Evolutionary conservation across 2,113 vertebrate genomes (phyloP).

Genomic region (Chaetodon auriga): DNA sequence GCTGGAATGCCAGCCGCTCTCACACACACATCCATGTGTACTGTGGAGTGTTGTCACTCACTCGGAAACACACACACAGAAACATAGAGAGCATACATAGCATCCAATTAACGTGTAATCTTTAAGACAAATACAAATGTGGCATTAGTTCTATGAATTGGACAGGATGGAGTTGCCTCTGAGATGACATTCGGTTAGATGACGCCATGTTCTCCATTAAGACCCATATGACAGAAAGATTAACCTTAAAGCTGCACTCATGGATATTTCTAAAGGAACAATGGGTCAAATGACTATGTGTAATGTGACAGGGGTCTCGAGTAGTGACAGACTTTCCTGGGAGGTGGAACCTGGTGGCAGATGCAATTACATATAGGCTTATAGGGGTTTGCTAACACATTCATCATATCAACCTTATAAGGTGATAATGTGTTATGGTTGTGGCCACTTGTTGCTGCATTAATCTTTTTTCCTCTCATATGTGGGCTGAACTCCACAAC

Average conservation of each 20-base stretch:
- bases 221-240: neutral
- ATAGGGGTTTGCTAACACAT: no score
- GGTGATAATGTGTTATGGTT: no score
- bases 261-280: neutral
- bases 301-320: neutral
- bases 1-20: slow-evolving; percentile 49
- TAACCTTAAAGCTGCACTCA: neutral
- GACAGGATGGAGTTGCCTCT: neutral
- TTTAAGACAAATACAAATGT: neutral
- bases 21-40: neutral
- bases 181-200: neutral
- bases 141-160: neutral
- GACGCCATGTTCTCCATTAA: neutral
- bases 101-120: neutral
- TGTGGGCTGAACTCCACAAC: no score
- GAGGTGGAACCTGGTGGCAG: no score
- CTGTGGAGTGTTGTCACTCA: neutral
- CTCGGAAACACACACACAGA: neutral
- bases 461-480: no score
- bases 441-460: no score
- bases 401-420: no score
- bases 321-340: no score
- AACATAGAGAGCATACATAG: neutral
- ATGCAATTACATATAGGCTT: no score
- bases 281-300: neutral